These are phyloP conservation scores for Hippocampus comes DNA, from an alignment of 2,113 vertebrate species.

Conservation along the genomic window DNA sequence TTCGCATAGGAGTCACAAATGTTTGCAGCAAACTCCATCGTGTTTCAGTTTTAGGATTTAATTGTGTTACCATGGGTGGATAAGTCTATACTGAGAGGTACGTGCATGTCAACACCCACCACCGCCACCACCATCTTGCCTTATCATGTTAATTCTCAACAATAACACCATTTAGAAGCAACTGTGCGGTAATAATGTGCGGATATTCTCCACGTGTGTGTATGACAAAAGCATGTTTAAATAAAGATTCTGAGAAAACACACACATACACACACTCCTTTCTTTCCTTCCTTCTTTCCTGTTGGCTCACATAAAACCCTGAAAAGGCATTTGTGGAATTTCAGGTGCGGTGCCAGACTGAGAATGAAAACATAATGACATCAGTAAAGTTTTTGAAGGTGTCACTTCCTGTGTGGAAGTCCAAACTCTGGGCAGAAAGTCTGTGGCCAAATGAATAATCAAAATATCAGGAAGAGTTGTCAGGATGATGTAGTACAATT, in stretches of 20 bases:
- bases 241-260: neutral
- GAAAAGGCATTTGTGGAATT: constrained; percentile 3
- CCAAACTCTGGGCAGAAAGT: neutral
- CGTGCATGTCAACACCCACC: too few species aligned
- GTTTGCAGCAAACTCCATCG: too few species aligned
- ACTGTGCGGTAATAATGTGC: too few species aligned
- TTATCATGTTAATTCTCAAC: neutral
- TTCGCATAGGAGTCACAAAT: too few species aligned
- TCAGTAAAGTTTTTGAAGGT: neutral
- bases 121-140: neutral
- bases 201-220: neutral
- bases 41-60: neutral
- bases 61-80: neutral
- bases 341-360: constrained; percentile 1
- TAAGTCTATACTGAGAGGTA: too few species aligned
- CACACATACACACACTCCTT: neutral
- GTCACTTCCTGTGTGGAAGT: constrained; percentile 3
- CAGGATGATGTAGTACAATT: neutral
- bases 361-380: constrained; percentile 1
- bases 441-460: neutral
- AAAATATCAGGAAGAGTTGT: neutral
- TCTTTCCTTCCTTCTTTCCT: neutral
- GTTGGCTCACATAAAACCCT: neutral
- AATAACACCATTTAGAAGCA: neutral
- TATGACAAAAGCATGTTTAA: neutral